Conservation (phyloP, 92 coral and sea anemone genomes). For the Isaurus tuberculatus region DNA sequence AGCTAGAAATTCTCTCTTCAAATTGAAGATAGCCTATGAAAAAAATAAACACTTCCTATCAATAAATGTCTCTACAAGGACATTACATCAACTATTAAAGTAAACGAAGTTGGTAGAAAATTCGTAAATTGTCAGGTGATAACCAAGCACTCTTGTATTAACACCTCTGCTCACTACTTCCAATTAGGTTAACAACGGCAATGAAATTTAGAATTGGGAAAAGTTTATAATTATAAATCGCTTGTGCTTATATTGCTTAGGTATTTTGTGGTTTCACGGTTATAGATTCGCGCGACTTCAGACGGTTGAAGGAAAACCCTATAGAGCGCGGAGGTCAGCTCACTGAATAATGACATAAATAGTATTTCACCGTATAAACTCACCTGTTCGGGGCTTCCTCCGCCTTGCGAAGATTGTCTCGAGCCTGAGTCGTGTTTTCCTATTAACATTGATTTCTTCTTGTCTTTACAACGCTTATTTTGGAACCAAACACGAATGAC, state of each 20-base stretch:
- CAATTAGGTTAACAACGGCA: slow-evolving; percentile 79
- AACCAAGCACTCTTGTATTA: slow-evolving; percentile 63
- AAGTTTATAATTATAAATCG: slow-evolving; percentile 29
- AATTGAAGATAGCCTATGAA: slow-evolving; percentile 38
- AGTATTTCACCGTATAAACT: slow-evolving; percentile 10
- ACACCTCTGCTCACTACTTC: slow-evolving; percentile 78
- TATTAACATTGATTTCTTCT: slow-evolving; percentile 89
- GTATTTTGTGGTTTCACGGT: slow-evolving; percentile 22
- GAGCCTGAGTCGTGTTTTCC: slow-evolving; percentile 79
- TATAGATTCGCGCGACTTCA: slow-evolving; percentile 19
- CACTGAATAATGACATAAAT: slow-evolving; percentile 1
- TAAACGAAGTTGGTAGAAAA: slow-evolving; percentile 13
- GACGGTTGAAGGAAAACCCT: slow-evolving; percentile 12
- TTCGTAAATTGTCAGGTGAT: slow-evolving; percentile 16
- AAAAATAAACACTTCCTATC: slow-evolving; percentile 37
- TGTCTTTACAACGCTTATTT: slow-evolving; percentile 98
- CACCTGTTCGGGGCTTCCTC: slow-evolving; percentile 96
- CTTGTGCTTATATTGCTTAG: slow-evolving; percentile 25
- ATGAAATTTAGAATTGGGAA: slow-evolving; percentile 35
- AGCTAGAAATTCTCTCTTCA: slow-evolving; percentile 36
- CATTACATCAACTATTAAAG: slow-evolving; percentile 14
- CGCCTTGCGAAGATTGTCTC: slow-evolving; percentile 71
- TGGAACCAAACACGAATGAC: slow-evolving; percentile 99
- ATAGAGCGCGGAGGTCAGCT: slow-evolving; percentile 9
- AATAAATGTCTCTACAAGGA: slow-evolving; percentile 16